A percentile compares a stretch with the other conserved stretches of the same genome.
phyloP scores from a whole-genome alignment of 2,113 vertebrate genomes.

The Leptobrachium leishanense region DNA sequence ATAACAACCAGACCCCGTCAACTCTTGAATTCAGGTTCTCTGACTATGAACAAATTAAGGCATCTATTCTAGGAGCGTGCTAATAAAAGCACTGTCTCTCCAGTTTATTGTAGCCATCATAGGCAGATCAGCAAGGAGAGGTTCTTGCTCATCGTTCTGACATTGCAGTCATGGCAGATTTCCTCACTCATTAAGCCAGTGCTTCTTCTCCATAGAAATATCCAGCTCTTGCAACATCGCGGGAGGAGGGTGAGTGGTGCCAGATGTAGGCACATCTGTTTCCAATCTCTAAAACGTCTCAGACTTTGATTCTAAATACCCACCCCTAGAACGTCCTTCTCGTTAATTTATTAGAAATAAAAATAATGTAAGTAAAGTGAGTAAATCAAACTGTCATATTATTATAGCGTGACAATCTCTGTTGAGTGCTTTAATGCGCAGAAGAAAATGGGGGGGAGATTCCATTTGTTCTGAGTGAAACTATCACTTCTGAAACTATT shows the following conservation, averaged over 20 bases:
- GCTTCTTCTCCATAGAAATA: conserved; percentile 23
- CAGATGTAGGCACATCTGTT: conserved; percentile 42
- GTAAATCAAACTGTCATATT: no score
- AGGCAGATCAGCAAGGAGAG: conserved; percentile 23
- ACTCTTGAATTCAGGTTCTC: background rate
- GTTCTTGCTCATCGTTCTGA: conserved; percentile 29
- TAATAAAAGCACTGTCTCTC: conserved; percentile 13
- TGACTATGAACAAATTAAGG: background rate
- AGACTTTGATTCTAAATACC: conserved; percentile 1
- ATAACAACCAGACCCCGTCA: no score
- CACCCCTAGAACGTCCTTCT: background rate
- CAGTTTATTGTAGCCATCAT: conserved; percentile 5
- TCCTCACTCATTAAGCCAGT: conserved; percentile 30
- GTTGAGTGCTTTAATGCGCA: no score
- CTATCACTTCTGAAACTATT: no score
- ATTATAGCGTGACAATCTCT: no score
- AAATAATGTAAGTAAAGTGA: no score
- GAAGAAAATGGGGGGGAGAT: no score
- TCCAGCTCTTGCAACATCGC: conserved; percentile 38
- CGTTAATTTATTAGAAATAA: no score
- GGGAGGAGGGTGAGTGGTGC: conserved; percentile 9
- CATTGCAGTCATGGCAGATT: conserved; percentile 37
- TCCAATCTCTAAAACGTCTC: conserved; percentile 23
- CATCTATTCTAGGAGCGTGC: conserved; percentile 20
- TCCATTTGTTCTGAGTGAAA: no score